Percentiles rank a stretch among this genome's conserved stretches.
Conservation (phyloP, 2,113 vertebrate genomes). For the Plestiodon gilberti region DNA sequence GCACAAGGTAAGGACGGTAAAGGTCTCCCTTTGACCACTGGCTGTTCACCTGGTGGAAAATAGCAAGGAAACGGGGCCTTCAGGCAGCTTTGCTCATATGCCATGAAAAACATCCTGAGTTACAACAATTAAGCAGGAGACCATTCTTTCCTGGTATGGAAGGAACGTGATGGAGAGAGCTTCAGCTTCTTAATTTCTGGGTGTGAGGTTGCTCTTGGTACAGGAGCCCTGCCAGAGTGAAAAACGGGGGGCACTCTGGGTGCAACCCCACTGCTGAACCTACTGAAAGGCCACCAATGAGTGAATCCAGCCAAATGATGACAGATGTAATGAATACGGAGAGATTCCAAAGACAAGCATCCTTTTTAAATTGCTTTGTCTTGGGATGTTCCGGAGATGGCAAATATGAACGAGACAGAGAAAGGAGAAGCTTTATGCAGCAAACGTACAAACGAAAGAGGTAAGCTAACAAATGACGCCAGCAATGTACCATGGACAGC, state of each 20-base stretch:
- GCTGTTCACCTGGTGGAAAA: background rate
- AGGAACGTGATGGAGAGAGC: background rate
- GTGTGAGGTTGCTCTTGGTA: background rate
- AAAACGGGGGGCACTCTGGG: background rate
- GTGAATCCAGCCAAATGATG: slow-evolving; percentile 57
- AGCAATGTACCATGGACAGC: slow-evolving; percentile 69
- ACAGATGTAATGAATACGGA: slow-evolving; percentile 58
- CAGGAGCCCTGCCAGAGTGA: background rate
- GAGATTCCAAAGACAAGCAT: slow-evolving; percentile 53
- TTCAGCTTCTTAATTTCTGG: background rate
- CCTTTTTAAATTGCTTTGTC: slow-evolving; percentile 41
- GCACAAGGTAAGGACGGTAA: background rate
- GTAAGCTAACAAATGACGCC: slow-evolving; percentile 64
- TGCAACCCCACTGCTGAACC: background rate
- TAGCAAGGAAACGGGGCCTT: background rate
- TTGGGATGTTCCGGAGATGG: slow-evolving; percentile 57
- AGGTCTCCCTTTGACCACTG: too few species aligned
- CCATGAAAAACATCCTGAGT: background rate
- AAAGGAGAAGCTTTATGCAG: slow-evolving; percentile 65
- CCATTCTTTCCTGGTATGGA: background rate
- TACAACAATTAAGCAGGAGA: background rate
- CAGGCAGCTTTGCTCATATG: background rate
- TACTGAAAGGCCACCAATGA: slow-evolving; percentile 40
- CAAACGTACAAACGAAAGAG: slow-evolving; percentile 74
- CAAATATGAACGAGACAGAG: slow-evolving; percentile 52